These are phyloP conservation scores for Meloidogyne exigua DNA, from an alignment of 1,140 invertebrate genomes.

Conservation along the genomic window DNA sequence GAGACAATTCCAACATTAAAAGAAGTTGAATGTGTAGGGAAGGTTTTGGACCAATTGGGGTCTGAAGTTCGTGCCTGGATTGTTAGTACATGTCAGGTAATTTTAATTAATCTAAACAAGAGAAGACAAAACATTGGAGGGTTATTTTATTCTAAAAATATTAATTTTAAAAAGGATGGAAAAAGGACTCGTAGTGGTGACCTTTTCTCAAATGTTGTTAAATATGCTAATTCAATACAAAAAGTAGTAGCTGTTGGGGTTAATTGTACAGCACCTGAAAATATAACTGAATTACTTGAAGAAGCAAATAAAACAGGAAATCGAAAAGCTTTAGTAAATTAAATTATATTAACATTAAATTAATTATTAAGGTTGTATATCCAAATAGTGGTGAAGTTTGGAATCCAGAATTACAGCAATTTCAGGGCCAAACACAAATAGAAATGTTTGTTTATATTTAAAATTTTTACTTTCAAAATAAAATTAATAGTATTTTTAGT, in stretches of 20 bases:
- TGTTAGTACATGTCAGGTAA: constrained; percentile 47
- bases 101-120: background rate
- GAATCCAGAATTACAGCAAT: constrained; percentile 61
- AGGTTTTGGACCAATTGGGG: constrained; percentile 75
- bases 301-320: constrained; percentile 65
- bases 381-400: constrained; percentile 75
- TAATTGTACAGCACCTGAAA: constrained; percentile 76
- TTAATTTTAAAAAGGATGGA: constrained; percentile 51
- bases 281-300: constrained; percentile 69
- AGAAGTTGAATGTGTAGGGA: constrained; percentile 78
- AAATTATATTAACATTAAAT: background rate
- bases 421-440: constrained; percentile 20
- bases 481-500: no score
- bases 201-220: constrained; percentile 31
- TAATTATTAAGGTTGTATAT: constrained; percentile 69
- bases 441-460: background rate
- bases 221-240: background rate
- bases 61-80: constrained; percentile 66
- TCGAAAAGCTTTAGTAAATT: constrained; percentile 13
- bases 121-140: no score
- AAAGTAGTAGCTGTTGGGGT: constrained; percentile 80
- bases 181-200: constrained; percentile 41
- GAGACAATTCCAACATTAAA: constrained; percentile 82
- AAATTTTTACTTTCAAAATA: no score
- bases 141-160: no score